Base-by-base conservation (phyloP, 2,797 vertebrate genomes). In the Galago senegalensis region DNA sequence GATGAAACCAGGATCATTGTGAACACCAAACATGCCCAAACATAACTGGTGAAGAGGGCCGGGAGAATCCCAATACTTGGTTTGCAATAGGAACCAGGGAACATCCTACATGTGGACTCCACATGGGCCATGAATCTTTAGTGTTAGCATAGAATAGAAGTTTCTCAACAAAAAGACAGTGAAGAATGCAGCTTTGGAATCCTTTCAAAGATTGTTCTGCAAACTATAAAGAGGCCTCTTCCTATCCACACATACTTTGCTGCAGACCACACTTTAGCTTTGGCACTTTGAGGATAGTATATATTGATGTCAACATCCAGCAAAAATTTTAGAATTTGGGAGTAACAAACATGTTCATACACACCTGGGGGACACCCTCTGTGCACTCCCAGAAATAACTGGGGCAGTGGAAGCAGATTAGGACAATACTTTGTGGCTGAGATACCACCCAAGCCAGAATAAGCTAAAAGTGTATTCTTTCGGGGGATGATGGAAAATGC, bases 1-100 rank as follows among this genome's bases (percentile, higher is more conserved):
- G 13, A 20, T 89, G 53, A 97, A 97, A 89, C 3, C 46, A 88
- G 73, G 58, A 84, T 88, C 49, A 37, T 56, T 70, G 25, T 73
- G 61, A 37, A 14, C 11, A 87, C 84, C 65, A 76, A 56, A 85
- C 23, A 72, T 20, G 82, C 31, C 43, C 27, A 89, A 34, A 21
- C 2, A 5, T 43, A 69, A 34, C 43, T 93, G 29, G 20, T 83
- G 56, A 65, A 61, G 27, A 86, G 16, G 16, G 0, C 13, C 53
- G 31, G 49, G 40, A 1, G 23, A 75, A 65, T 53, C 12, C 8
- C 34, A 31, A 58, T 23, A 93, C 12, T 53, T 73, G 72, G n/a
- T 72, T 95, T 87, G 21, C 43, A 40, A 3, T 72, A 88, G 25
- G 76, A 58, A 56, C 27, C n/a, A 73, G 43, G n/a, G 73, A 73